Conservation (phyloP, 2,888 invertebrate genomes). For the Gnatocerus cornutus region DNA sequence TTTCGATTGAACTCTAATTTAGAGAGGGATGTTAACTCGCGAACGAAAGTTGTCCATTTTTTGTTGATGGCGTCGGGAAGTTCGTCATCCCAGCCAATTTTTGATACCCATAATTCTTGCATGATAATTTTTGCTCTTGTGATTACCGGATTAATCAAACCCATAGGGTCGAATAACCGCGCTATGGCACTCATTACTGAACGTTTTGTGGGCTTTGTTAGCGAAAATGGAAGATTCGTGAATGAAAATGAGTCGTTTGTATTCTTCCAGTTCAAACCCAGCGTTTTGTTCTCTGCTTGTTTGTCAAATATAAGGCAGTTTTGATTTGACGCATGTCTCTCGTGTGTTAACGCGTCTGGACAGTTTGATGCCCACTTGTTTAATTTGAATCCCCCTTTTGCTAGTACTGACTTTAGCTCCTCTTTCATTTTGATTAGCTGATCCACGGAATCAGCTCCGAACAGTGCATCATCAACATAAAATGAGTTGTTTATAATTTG, state of each 20-base stretch:
- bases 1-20: not conserved
- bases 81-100: slow-evolving; percentile 35
- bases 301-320: too few relatives aligned
- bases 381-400: slow-evolving; percentile 39
- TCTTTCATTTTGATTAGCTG: not conserved
- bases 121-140: slow-evolving; percentile 30
- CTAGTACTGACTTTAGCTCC: slow-evolving; percentile 26
- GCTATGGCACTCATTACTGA: not conserved
- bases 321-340: too few relatives aligned
- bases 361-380: slow-evolving; percentile 33
- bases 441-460: too few relatives aligned
- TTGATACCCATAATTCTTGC: slow-evolving; percentile 20
- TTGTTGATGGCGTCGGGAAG: not conserved
- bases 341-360: too few relatives aligned
- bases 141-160: slow-evolving; percentile 14
- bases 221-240: too few relatives aligned
- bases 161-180: slow-evolving; percentile 27
- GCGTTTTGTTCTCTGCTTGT: too few relatives aligned
- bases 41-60: slow-evolving; percentile 1
- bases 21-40: not conserved
- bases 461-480: too few relatives aligned
- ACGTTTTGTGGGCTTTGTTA: too few relatives aligned
- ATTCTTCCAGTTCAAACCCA: too few relatives aligned
- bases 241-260: too few relatives aligned
- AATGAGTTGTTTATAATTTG: too few relatives aligned